Percentiles rank a stretch among this genome's conserved stretches.
Conservation (phyloP, 2,797 vertebrate genomes). For the Linurgus olivaceus region DNA sequence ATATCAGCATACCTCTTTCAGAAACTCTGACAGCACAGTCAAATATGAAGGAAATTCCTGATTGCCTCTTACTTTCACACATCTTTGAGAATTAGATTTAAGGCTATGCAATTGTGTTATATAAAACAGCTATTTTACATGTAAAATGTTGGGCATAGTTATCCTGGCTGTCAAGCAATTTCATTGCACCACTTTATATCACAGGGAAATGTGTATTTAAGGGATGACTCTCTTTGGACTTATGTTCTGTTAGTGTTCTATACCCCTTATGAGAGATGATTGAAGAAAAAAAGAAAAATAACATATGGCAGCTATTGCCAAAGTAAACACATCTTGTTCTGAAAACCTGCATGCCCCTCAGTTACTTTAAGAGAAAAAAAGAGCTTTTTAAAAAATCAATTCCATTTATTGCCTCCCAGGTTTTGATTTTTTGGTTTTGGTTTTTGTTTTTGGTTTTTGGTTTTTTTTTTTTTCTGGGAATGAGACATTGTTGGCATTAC, state of each 20-base stretch:
- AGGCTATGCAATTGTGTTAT: not conserved
- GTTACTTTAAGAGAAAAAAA: not conserved
- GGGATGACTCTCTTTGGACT: not conserved
- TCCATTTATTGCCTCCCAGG: not conserved
- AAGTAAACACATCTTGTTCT: not conserved
- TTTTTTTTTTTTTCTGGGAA: not conserved
- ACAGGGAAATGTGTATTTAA: not conserved
- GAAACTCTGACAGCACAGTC: not conserved
- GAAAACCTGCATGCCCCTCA: not conserved
- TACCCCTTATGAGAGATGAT: not conserved
- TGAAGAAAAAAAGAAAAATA: not conserved
- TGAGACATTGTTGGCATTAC: not conserved
- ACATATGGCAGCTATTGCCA: conserved; percentile 5
- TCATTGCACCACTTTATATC: not conserved
- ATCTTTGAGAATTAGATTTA: not conserved
- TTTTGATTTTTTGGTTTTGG: not conserved
- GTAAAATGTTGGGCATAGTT: not conserved
- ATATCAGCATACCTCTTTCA: not conserved
- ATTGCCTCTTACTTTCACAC: not conserved
- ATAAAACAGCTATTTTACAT: not conserved
- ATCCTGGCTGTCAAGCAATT: not conserved
- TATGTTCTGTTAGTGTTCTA: not conserved
- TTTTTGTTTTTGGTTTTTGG: not conserved
- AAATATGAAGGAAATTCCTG: not conserved
- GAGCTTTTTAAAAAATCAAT: not conserved